Conservation (phyloP, 2,888 invertebrate species). For the Zaprionus obscuricornis region DNA sequence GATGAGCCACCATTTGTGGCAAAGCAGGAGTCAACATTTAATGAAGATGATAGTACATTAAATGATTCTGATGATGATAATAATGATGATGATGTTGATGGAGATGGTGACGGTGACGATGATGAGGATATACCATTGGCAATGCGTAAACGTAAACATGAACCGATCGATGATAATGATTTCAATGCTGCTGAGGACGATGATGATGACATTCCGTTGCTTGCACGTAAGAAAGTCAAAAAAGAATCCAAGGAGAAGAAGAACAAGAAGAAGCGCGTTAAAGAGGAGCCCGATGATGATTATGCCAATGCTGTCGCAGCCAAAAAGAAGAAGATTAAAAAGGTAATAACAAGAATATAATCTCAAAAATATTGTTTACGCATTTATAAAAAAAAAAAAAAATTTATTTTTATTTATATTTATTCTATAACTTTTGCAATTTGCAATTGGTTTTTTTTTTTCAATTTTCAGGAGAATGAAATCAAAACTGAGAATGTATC, state of each 20-base stretch:
- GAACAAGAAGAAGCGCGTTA: slow-evolving; percentile 85
- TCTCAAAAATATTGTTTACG: not conserved
- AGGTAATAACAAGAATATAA: slow-evolving; percentile 46
- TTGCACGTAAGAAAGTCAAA: slow-evolving; percentile 84
- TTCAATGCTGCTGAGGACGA: slow-evolving; percentile 89
- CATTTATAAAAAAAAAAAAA: too few relatives aligned
- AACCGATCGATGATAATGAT: slow-evolving; percentile 26
- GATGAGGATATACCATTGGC: slow-evolving; percentile 91
- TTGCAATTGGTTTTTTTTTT: not conserved
- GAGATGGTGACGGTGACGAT: slow-evolving; percentile 79
- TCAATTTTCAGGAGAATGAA: slow-evolving; percentile 45
- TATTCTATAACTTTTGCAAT: not conserved
- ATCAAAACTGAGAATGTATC: slow-evolving; percentile 70
- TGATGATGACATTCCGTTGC: slow-evolving; percentile 81
- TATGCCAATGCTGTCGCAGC: slow-evolving; percentile 83
- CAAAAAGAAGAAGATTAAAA: slow-evolving; percentile 85
- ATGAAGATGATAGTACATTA: slow-evolving; percentile 80
- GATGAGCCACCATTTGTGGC: slow-evolving; percentile 84
- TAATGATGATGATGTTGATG: slow-evolving; percentile 89
- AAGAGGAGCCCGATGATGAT: slow-evolving; percentile 85
- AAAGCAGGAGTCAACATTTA: slow-evolving; percentile 80
- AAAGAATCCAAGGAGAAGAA: slow-evolving; percentile 85
- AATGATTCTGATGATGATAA: slow-evolving; percentile 59
- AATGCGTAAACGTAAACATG: slow-evolving; percentile 80
- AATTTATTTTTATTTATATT: not conserved